Evolutionary conservation across 2,113 vertebrate genomes (phyloP), one percentile per base, ranked within the genome.

Genomic region (Bos indicus): DNA sequence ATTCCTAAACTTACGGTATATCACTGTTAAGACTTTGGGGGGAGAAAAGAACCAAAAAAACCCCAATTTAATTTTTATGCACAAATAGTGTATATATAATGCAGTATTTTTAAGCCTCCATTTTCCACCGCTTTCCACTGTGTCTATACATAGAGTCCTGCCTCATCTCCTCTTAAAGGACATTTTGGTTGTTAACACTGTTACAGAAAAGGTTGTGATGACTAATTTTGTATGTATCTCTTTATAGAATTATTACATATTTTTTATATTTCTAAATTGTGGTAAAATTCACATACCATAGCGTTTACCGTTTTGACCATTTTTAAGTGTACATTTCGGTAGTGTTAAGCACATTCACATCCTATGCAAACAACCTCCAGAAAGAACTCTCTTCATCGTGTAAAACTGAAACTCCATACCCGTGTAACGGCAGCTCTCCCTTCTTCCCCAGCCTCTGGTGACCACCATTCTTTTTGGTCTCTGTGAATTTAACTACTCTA

Each of bases 201-300:
- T 71, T 80, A 30, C 4, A 91, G 26, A 81, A 43, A 91, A 56
- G 30, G 11, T n/a, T 46, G 10, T 17, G 14, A 30, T 94, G n/a
- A 95, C 86, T 59, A 2, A 80, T 88, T 11, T 78, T 96, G 16
- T 60, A 57, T 88, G 3, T 5, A 52, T n/a, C 15, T 74, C 92
- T 54, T 62, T 21, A 19, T 48, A 86, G 89, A 87, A 89, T 46
- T 36, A 62, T 82, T 91, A 43, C 46, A 7, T 71, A 28, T 67
- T 17, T 82, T 82, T 92, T 64, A 57, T 33, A 43, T 62, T 92
- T 94, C 92, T 62, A 17, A 85, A 90, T 94, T 96, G 77, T 94
- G 80, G 2, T n/a, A 91, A 88, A 36, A 71, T 80, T 71, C 12
- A 59, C 26, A 64, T 80, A 71, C n/a, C 33, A 12, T 71, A 23